phyloP scores from a whole-genome alignment of 2,888 invertebrate genomes.

The Mechanitis mazaeus region DNA sequence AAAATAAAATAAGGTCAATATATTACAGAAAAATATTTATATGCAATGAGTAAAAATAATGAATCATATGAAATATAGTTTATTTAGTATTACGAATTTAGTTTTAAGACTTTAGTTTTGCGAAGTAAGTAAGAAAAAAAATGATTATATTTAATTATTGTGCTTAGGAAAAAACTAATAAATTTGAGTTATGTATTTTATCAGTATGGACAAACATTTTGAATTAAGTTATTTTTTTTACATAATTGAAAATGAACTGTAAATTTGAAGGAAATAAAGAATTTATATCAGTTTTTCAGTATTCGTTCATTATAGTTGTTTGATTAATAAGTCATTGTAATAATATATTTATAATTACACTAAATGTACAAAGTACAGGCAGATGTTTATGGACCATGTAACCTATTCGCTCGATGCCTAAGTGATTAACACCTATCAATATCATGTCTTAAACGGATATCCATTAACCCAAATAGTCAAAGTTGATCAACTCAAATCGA shows the following conservation, averaged over 20 bases:
- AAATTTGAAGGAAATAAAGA: too few species aligned
- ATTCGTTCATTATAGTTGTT: too few species aligned
- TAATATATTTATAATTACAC: too few species aligned
- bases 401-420: slow-evolving; percentile 7
- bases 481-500: slow-evolving; percentile 12
- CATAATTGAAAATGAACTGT: too few species aligned
- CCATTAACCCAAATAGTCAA: slow-evolving; percentile 17
- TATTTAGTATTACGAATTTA: background rate
- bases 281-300: too few species aligned
- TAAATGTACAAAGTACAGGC: too few species aligned
- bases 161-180: background rate
- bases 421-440: slow-evolving; percentile 6
- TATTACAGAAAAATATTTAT: too few species aligned
- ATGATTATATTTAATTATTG: background rate
- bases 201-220: too few species aligned
- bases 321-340: too few species aligned
- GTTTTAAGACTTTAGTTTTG: background rate
- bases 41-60: background rate
- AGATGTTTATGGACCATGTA: background rate
- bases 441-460: slow-evolving; percentile 11
- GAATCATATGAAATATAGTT: background rate
- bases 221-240: too few species aligned
- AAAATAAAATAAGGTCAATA: too few species aligned
- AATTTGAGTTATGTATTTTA: too few species aligned
- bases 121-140: background rate